phyloP scores from a whole-genome alignment of 1,140 invertebrate species.

The Drosophila elegans region DNA sequence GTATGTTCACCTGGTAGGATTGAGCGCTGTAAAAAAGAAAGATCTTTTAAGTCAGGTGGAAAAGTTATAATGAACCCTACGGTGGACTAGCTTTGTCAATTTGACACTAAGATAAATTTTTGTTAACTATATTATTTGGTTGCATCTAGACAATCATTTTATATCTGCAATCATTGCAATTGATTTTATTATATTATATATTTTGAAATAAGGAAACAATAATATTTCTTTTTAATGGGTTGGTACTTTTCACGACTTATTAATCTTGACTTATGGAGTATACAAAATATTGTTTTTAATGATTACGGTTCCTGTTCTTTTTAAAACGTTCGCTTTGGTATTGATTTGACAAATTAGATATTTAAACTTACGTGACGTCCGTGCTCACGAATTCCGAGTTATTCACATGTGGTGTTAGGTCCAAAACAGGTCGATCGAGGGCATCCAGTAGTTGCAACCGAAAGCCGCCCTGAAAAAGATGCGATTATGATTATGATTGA shows the following conservation, averaged over 20 bases:
- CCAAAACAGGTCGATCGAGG: conserved; percentile 92
- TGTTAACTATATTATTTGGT: too few species aligned
- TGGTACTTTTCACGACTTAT: too few species aligned
- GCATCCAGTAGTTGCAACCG: conserved; percentile 93
- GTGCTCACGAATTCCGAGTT: conserved; percentile 92
- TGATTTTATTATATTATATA: too few species aligned
- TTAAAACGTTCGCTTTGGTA: too few species aligned
- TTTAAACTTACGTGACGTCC: conserved; percentile 88
- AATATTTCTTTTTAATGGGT: too few species aligned
- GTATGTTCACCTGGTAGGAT: conserved; percentile 91
- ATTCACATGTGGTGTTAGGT: conserved; percentile 92
- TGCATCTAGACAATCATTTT: too few species aligned
- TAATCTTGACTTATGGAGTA: too few species aligned
- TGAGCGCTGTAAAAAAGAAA: conserved; percentile 89
- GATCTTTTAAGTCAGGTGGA: not conserved
- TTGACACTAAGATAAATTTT: too few species aligned
- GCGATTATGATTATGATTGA: conserved; percentile 12
- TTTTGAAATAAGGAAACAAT: too few species aligned
- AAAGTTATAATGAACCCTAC: not conserved
- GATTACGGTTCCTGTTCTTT: too few species aligned
- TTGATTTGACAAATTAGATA: not conserved
- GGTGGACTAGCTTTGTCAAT: not conserved
- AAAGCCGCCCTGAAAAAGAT: conserved; percentile 92
- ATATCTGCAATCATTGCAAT: too few species aligned
- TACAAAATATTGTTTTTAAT: too few species aligned